Base-by-base conservation (phyloP, 2,113 vertebrate species). In the Spheniscus mendiculus region DNA sequence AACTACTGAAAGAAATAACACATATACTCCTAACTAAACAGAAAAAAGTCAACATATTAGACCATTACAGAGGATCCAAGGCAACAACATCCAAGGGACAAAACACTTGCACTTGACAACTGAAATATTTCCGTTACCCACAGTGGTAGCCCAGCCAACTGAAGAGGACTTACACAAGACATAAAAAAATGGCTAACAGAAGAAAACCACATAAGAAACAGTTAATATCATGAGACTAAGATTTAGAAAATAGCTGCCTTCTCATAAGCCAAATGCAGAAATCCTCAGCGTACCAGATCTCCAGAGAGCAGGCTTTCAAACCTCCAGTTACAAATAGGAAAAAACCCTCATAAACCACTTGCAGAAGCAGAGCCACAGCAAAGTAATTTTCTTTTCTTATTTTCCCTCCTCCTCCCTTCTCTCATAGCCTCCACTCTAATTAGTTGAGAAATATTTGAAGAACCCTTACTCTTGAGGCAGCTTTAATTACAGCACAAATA, bases 401-500 rank as follows among this genome's bases (percentile, higher is more conserved):
- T 94, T 71, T 47, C 20, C 49, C 49, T 53, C 40, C 42, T 42
- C 44, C 45, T 93, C 40, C 34, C 45, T 73, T 86, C 66, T 73
- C 55, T 86, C 30, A 74, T 6, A 87, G 53, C 12, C 52, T 93
- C 84, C 47, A 76, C 73, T 69, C 70, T 83, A 87, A 94, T 45
- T 82, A 85, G 30, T 25, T 49, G 22, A 67, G 38, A 93, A 94
- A 67, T 84, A 94, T 72, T 52, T 93, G 66, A 95, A 94, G 72
- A 95, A 89, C 52, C 21, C 27, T 45, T 91, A 67, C 84, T 87
- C 59, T 78, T 87, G 52, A 87, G 52, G 62, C 70, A 84, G 62
- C 84, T 91, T 84, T 82, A 87, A 89, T 93, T 87, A 90, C 52
- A 87, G 53, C 19, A 91, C 15, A 76, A 92, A 23, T 80, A 90